Base-by-base conservation (phyloP, 1,140 invertebrate genomes). In the Brachionus manjavacas region DNA sequence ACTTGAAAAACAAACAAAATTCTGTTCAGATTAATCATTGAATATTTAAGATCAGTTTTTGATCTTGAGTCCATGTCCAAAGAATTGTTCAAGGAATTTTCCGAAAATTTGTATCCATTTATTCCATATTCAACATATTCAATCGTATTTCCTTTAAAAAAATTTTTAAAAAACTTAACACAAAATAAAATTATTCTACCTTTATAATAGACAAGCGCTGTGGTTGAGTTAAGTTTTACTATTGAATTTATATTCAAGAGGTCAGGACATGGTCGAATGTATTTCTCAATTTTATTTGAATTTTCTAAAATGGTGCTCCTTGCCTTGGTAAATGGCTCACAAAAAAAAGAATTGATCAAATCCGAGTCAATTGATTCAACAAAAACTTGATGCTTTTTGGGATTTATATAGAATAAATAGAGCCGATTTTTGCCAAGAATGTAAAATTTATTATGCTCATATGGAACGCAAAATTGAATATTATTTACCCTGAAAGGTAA, bases 1-100 rank as follows among this genome's bases (percentile, higher is more conserved):
- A 76, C 72, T 76, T 76, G 72, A 76, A 76, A 76, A 25, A 76
- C 72, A 49, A 76, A 76, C 16, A 76, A 76, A 25, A 76, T 76
- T 76, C 72, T 23, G 41, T 76, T 76, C 41, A 76, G 41, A 49
- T 76, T 76, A 28, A 76, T 25, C 72, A 76, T 76, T 14, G 72
- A 76, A 52, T 76, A 76, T 49, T 76, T 76, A 1, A 76, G 25
- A 76, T 76, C n/a, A 49, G 20, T 76, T 76, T 46, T 76, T 49
- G 72, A 20, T 49, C 72, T 49, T 25, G 43, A 25, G 11, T 49
- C 72, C 4, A 76, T 8, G 20, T 76, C 72, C 20, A 76, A 76
- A 12, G 43, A 31, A 28, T 49, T 31, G 14, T 49, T 76, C 25
- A 76, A 49, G 3, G 72, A 49, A 28, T 76, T 76, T 49, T 76